These are phyloP conservation scores for Drosophila ambigua DNA, from an alignment of 1,140 invertebrate genomes.

Conservation along the genomic window DNA sequence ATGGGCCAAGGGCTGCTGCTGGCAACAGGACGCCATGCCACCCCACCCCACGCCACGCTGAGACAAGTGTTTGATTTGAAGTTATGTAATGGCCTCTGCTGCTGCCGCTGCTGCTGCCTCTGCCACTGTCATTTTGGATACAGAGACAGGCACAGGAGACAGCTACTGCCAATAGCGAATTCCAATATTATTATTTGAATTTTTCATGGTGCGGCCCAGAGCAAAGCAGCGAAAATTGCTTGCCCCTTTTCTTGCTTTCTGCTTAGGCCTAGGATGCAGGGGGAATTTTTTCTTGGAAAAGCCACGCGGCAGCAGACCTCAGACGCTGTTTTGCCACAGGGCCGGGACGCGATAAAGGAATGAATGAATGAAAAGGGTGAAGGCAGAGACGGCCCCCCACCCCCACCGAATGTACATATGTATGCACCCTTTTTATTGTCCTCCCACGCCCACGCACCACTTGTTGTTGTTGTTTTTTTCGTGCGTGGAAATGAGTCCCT, in stretches of 20 bases:
- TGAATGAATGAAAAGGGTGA: no score
- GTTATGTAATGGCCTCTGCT: constrained; percentile 53
- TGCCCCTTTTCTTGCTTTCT: not conserved
- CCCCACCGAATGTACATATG: no score
- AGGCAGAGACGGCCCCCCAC: no score
- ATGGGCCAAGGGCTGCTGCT: not conserved
- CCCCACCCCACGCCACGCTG: no score
- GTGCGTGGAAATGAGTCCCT: constrained; percentile 9
- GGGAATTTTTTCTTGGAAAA: not conserved
- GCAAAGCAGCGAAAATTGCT: constrained; percentile 4
- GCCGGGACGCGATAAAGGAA: no score
- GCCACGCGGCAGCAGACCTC: not conserved
- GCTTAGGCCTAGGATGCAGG: no score
- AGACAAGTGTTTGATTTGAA: constrained; percentile 69
- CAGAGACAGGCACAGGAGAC: not conserved
- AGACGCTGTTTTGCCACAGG: no score
- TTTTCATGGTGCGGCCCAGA: not conserved
- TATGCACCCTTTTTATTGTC: not conserved
- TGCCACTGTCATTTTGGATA: constrained; percentile 11
- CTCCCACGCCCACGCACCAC: not conserved
- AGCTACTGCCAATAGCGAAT: constrained; percentile 19
- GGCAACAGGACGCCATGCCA: not conserved
- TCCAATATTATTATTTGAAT: constrained; percentile 37
- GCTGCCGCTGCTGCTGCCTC: no score
- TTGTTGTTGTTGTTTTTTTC: constrained; percentile 5